phyloP scores from a whole-genome alignment of 2,113 vertebrate genomes.

The Melanerpes aurifrons region DNA sequence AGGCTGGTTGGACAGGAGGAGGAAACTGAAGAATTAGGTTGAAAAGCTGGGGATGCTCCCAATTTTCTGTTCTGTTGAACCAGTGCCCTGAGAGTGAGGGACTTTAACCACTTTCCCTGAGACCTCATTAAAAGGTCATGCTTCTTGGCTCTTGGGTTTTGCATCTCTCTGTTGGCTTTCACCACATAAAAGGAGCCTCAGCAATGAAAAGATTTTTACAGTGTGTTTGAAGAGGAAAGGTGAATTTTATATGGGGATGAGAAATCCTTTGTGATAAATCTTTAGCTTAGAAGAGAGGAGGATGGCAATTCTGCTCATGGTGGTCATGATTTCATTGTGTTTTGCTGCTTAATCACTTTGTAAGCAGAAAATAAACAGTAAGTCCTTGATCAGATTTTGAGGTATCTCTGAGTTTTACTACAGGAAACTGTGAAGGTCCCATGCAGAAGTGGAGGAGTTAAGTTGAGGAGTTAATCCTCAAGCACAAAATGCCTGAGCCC shows the following conservation, averaged over 20 bases:
- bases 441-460: not conserved
- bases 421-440: not conserved
- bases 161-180: not conserved
- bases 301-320: not conserved
- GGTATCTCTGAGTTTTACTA: not conserved
- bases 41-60: not conserved
- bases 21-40: not conserved
- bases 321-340: not conserved
- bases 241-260: not conserved
- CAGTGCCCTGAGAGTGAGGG: not conserved
- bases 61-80: not conserved
- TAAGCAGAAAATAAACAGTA: not conserved
- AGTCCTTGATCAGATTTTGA: not conserved
- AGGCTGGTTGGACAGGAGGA: not conserved
- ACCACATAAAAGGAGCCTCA: not conserved
- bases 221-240: not conserved
- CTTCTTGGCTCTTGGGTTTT: not conserved
- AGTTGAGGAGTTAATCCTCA: not conserved
- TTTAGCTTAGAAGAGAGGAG: not conserved
- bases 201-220: not conserved
- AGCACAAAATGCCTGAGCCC: not conserved
- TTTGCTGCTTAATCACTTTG: not conserved
- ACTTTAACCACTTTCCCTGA: not conserved
- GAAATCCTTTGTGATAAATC: not conserved
- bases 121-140: not conserved